Conservation (phyloP, 2,888 invertebrate species). For the Physocephala rufipes region DNA sequence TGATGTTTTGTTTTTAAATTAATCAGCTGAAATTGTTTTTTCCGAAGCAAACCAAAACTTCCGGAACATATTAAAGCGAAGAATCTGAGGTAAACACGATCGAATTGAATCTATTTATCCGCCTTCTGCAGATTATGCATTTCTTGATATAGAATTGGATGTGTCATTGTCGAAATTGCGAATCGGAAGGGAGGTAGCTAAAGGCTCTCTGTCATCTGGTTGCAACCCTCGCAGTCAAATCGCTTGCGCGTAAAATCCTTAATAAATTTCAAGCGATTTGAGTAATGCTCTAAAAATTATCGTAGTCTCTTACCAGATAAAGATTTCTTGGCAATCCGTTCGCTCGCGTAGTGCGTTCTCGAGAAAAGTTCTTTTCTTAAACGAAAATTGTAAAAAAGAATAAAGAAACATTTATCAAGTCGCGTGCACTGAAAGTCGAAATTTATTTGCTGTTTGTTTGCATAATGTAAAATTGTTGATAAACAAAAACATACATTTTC, state of each 20-base stretch:
- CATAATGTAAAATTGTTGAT: conserved; percentile 12
- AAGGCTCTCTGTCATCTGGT: background rate
- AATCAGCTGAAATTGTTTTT: conserved; percentile 25
- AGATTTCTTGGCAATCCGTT: conserved; percentile 21
- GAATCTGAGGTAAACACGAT: background rate
- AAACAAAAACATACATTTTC: conserved; percentile 4
- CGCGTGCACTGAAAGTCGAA: background rate
- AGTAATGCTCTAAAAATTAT: conserved; percentile 6
- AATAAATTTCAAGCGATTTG: background rate
- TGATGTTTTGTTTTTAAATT: background rate
- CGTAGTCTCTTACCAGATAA: conserved; percentile 14
- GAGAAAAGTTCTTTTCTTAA: background rate
- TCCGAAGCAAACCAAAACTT: background rate
- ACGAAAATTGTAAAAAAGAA: conserved; percentile 2
- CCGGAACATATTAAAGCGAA: background rate
- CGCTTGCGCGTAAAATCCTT: background rate
- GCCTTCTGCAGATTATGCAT: background rate
- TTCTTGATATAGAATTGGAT: conserved; percentile 17
- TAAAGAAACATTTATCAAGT: background rate
- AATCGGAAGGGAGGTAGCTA: background rate
- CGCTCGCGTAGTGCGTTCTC: conserved; percentile 20
- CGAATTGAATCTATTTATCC: too few species aligned
- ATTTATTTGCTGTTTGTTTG: background rate
- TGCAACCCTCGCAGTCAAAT: background rate
- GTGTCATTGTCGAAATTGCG: background rate